Percentiles rank a stretch among this genome's conserved stretches.
phyloP scores from a whole-genome alignment of 2,113 vertebrate species.

The Scytalopus superciliaris region DNA sequence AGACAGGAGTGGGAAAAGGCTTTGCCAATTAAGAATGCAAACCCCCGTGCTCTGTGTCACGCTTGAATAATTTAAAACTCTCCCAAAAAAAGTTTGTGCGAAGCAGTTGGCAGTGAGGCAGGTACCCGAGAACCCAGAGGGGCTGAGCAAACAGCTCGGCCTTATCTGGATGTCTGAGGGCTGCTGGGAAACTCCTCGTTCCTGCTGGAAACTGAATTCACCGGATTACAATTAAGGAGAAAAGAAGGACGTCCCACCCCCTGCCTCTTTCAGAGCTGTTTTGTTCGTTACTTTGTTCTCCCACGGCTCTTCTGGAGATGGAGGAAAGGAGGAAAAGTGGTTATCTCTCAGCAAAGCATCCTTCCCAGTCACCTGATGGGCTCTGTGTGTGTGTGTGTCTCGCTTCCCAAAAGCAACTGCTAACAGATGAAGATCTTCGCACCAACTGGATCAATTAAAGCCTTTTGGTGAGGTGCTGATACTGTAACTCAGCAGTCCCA shows the following conservation, averaged over 20 bases:
- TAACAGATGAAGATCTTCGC: not conserved
- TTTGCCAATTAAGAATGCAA: conserved; percentile 61
- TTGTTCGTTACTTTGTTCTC: not conserved
- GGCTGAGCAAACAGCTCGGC: conserved; percentile 32
- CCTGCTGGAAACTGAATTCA: conserved; percentile 19
- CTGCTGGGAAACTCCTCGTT: conserved; percentile 36
- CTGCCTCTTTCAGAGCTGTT: not conserved
- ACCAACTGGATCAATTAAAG: not conserved
- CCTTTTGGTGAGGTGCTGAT: not conserved
- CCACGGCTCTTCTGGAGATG: not conserved
- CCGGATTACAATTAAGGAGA: conserved; percentile 29
- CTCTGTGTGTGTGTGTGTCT: too few relatives aligned
- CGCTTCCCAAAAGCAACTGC: not conserved
- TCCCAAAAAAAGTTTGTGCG: conserved; percentile 22
- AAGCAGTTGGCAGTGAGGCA: conserved; percentile 36
- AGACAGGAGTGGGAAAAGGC: conserved; percentile 5
- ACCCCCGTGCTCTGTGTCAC: conserved; percentile 4
- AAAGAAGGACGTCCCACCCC: conserved; percentile 34
- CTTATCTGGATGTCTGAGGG: conserved; percentile 47
- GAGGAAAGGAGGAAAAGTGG: not conserved
- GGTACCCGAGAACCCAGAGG: conserved; percentile 44
- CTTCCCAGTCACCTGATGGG: not conserved
- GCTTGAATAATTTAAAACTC: conserved; percentile 29
- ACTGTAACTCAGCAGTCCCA: not conserved
- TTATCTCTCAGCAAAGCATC: not conserved